These are phyloP conservation scores for Carassius carassius DNA, from an alignment of 2,113 vertebrate species.

Conservation along the genomic window DNA sequence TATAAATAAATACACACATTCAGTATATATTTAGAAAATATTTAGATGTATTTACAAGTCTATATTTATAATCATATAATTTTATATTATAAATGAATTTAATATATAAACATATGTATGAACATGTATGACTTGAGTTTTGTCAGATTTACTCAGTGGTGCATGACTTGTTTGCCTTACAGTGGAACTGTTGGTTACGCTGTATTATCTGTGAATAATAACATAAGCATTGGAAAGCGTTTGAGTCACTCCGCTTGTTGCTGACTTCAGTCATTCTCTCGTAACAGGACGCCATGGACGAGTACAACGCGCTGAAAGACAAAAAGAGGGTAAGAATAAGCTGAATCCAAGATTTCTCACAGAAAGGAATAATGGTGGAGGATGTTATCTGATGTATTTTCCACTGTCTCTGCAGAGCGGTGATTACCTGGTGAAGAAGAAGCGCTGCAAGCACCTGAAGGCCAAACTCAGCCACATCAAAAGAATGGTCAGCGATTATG, in stretches of 20 bases:
- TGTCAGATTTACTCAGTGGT: background rate
- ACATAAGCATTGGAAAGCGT: background rate
- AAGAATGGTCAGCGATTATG: conserved; percentile 84
- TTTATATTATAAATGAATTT: no score
- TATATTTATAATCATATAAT: no score
- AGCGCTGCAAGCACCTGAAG: conserved; percentile 84
- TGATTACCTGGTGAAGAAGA: conserved; percentile 83
- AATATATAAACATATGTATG: no score
- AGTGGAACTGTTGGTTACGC: background rate
- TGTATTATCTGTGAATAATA: background rate
- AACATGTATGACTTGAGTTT: no score
- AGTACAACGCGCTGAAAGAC: conserved; percentile 78
- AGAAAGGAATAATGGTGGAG: background rate
- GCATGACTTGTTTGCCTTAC: background rate
- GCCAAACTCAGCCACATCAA: conserved; percentile 87
- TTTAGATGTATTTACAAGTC: no score
- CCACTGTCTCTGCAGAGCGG: conserved; percentile 65
- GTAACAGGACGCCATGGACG: conserved; percentile 75
- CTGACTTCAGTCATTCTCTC: conserved; percentile 35
- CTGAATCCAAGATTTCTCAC: background rate
- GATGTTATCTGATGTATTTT: background rate
- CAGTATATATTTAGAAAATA: no score
- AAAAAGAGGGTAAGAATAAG: conserved; percentile 71
- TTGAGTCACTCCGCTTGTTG: conserved; percentile 8
- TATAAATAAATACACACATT: no score